These are phyloP conservation scores for Catharus fuscescens DNA, from an alignment of 2,113 vertebrate species.

Conservation along the genomic window DNA sequence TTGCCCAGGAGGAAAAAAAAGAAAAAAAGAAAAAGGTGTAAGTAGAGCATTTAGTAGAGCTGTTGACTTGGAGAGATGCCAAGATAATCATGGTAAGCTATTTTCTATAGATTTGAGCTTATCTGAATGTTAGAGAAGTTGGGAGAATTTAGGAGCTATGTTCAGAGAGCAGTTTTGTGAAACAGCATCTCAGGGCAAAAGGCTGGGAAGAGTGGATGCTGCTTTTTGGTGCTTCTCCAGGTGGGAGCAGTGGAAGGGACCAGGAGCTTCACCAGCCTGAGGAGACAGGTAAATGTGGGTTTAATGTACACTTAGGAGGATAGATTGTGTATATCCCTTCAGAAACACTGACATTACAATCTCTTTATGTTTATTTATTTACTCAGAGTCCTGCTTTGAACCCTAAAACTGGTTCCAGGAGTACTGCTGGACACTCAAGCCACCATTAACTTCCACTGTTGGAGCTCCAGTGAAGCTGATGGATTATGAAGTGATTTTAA, in stretches of 20 bases:
- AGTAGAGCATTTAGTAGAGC: background rate
- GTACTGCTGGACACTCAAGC: background rate
- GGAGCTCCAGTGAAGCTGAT: background rate
- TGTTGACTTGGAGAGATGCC: background rate
- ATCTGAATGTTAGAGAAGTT: background rate
- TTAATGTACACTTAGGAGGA: background rate
- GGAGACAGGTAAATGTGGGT: background rate
- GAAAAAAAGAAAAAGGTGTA: background rate
- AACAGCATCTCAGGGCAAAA: background rate
- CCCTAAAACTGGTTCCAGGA: background rate
- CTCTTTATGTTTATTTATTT: background rate
- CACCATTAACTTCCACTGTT: background rate
- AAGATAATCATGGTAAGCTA: accelerated
- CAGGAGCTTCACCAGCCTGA: accelerated
- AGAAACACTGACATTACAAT: background rate
- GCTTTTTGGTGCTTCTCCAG: background rate
- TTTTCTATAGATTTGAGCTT: background rate
- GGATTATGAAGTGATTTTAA: background rate
- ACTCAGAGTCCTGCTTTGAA: background rate
- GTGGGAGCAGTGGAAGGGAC: background rate
- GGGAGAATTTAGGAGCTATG: background rate
- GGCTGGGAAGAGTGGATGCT: background rate
- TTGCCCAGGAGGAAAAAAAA: accelerated
- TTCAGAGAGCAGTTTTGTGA: background rate
- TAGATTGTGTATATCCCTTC: background rate